Evolutionary conservation across 2,888 invertebrate species (phyloP), one percentile per base, ranked within the genome.

Genomic region (Epicampocera succincta): DNA sequence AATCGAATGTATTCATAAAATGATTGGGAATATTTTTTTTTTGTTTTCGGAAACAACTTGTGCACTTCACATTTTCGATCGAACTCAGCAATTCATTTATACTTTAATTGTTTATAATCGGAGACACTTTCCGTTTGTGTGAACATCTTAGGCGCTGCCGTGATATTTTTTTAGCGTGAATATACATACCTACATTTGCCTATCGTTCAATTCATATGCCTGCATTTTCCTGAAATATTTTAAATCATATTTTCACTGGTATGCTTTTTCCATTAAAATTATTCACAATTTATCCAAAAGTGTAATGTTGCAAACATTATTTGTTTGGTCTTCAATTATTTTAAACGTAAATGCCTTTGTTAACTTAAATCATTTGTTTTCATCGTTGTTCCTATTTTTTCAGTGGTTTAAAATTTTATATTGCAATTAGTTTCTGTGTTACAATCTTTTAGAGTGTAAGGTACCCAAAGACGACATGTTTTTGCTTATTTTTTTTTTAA

Each of bases 211-310:
- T 25, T 50, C 71, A 15, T 50, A 71, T 11, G 48, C 69, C 66
- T 11, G 69, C 76, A 60, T 80, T 83, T 29, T 69, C 63, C 19
- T 83, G 65, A 21, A 80, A 80, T 11, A 71, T 80, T 0, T 66
- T 33, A 29, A 79, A 50, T 75, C 68, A 83, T 12, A 56, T 52
- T 38, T 48, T 25, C 40, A 76, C 65, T 15, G 52, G 58, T 21
- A 69, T 63, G 17, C 15, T 44, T 44, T 66, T 54, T 15, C 72
- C 72, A 73, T 73, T 38, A 42, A 65, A 73, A 15, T 79, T 66
- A 52, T 52, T 58, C 29, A 78, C 46, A 58, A 78, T 29, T 58
- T 71, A 66, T 9, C 33, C 44, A 25, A 77, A 77, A 19, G 6
- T 56, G 4, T 79, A 66, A 0, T 19, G 65, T 65, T 15, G 72